A percentile compares a stretch with the other conserved stretches of the same genome.
Evolutionary conservation across 2,797 vertebrate genomes (phyloP).

Genomic region (Darevskia mixta): DNA sequence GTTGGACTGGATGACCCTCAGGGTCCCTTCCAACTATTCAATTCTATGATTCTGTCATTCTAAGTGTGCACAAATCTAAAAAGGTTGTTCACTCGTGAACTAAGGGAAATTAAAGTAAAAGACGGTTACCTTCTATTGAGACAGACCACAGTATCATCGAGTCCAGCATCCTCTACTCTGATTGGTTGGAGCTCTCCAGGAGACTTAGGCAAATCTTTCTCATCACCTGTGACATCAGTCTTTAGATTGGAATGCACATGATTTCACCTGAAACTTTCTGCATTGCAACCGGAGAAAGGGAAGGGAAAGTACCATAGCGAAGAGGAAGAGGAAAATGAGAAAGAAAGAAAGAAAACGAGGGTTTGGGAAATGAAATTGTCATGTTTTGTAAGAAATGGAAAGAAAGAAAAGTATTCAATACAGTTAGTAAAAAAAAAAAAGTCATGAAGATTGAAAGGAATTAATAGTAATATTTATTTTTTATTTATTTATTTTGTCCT

Average conservation of each 20-base stretch:
- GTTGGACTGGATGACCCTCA: no score
- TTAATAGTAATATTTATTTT: not conserved
- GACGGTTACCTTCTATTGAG: not conserved
- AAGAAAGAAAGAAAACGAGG: not conserved
- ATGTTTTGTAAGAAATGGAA: not conserved
- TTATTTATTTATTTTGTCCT: not conserved
- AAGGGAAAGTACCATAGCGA: not conserved
- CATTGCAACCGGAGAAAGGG: not conserved
- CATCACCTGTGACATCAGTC: not conserved
- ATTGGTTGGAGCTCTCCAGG: not conserved
- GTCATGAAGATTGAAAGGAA: not conserved
- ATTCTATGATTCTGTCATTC: no score
- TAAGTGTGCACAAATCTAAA: no score
- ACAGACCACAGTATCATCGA: not conserved
- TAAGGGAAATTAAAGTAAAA: not conserved
- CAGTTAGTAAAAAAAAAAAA: not conserved
- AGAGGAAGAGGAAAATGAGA: not conserved
- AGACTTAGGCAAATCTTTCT: not conserved
- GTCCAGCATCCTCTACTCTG: not conserved
- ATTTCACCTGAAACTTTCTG: not conserved
- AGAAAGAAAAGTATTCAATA: not conserved
- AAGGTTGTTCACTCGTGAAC: not conserved
- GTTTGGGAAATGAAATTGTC: not conserved
- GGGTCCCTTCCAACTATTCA: no score
- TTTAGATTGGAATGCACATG: not conserved